Evolutionary conservation across 2,888 invertebrate species (phyloP), one percentile per base, ranked within the genome.

Genomic region (Dolomedes plantarius): DNA sequence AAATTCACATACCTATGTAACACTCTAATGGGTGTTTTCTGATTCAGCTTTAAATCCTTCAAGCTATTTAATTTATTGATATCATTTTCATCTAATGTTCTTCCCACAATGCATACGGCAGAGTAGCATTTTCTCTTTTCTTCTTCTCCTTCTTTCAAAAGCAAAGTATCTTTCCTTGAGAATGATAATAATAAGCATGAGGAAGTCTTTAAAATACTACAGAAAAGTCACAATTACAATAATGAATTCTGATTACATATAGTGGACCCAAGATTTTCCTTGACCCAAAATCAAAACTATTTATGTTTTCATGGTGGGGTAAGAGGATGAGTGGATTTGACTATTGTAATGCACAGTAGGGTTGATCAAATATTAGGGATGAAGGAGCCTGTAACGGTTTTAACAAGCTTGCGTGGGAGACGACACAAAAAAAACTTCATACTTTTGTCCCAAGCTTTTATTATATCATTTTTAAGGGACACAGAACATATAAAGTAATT

Each of bases 1-100:
- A 28, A 23, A 32, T 64, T 32, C 5, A 71, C 39, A 36, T 89
- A 91, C 90, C 92, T 90, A 91, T 98, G 98, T 74, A 98, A 92
- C 5, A 98, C 98, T 87, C 98, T 92, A 50, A 98, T 92, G 0
- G 98, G 98, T 0, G 98, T 98, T 91, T 94, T 95, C 91, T 98
- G 98, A 50, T 93, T 90, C 31, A 97, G 92, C 75, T 92, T 92
- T 16, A 97, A 90, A 69, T 93, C 90, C 89, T 93, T 92, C 2
- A 93, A 90, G 0, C 91, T 91, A 31, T 92, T 91, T 2, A 96
- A 90, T 89, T 93, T 93, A 0, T 93, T 92, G 0, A 93, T 88
- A 23, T 91, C 90, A 7, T 91, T 90, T 87, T 50, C 77, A 11
- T 92, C 90, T 0, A 92, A 90, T 73, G 91, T 91, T 5, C 91